Conservation (phyloP, 2,888 invertebrate species). For the Druceiella hillmani region DNA sequence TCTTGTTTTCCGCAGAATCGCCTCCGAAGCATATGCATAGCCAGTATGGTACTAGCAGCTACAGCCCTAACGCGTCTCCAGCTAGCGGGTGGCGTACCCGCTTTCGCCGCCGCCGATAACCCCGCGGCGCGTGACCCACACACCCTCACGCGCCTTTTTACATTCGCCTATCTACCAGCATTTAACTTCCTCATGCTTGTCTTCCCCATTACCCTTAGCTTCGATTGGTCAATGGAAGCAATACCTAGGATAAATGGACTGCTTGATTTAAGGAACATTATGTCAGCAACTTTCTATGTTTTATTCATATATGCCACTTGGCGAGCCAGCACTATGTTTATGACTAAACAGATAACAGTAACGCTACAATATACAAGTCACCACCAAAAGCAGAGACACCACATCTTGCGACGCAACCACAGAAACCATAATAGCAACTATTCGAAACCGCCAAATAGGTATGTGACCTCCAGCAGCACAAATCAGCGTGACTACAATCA, state of each 20-base stretch:
- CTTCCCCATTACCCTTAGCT: constrained; percentile 84
- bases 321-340: constrained; percentile 38
- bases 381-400: constrained; percentile 41
- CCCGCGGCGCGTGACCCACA: constrained; percentile 87
- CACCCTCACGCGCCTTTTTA: constrained; percentile 74
- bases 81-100: constrained; percentile 67
- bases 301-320: constrained; percentile 42
- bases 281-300: constrained; percentile 70
- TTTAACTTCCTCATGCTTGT: constrained; percentile 85
- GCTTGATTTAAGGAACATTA: constrained; percentile 73
- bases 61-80: constrained; percentile 73
- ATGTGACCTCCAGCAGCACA: neutral
- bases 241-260: constrained; percentile 78
- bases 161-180: constrained; percentile 88
- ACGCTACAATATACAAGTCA: constrained; percentile 38
- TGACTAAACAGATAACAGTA: constrained; percentile 34
- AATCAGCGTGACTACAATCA: constrained; percentile 23
- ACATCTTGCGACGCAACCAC: constrained; percentile 34
- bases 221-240: constrained; percentile 99
- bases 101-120: constrained; percentile 93
- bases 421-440: constrained; percentile 27
- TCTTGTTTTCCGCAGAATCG: constrained; percentile 57
- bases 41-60: constrained; percentile 61
- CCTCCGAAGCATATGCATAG: constrained; percentile 62
- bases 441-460: constrained; percentile 4